phyloP scores from a whole-genome alignment of 2,888 invertebrate genomes.

The Zaprionus bogoriensis region DNA sequence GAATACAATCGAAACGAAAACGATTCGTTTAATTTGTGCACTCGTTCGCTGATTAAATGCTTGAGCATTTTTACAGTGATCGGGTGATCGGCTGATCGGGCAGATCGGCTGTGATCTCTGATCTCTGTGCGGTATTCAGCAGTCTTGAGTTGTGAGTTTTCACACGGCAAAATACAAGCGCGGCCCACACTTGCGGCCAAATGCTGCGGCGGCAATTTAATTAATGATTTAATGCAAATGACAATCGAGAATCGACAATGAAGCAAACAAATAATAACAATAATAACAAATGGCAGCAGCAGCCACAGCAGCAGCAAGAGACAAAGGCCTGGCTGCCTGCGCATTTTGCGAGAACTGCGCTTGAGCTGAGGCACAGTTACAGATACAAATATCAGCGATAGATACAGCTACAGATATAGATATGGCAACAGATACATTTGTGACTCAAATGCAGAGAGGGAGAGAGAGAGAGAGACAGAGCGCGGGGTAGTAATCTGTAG shows the following conservation, averaged over 20 bases:
- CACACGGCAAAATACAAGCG: neutral
- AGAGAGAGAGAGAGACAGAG: neutral
- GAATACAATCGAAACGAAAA: constrained; percentile 6
- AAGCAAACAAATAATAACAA: constrained; percentile 14
- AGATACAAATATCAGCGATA: constrained; percentile 15
- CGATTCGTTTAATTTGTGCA: neutral
- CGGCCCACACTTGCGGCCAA: constrained; percentile 26
- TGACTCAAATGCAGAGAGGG: neutral
- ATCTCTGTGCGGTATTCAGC: no score
- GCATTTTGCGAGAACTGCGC: constrained; percentile 32
- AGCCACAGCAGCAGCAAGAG: constrained; percentile 9
- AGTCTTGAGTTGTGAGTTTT: neutral
- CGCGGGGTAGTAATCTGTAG: no score
- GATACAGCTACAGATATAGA: constrained; percentile 1
- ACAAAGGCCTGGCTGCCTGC: constrained; percentile 35
- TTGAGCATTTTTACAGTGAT: no score
- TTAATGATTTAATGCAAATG: constrained; percentile 41
- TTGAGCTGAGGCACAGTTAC: constrained; percentile 17
- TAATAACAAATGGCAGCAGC: constrained; percentile 13
- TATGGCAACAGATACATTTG: constrained; percentile 20
- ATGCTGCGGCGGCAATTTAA: constrained; percentile 30
- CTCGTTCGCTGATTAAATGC: neutral
- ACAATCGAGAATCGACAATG: constrained; percentile 13
- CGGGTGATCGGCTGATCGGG: no score
- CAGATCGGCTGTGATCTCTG: no score